These are phyloP conservation scores for Yponomeuta malinellus DNA, from an alignment of 2,888 invertebrate species.

Conservation along the genomic window DNA sequence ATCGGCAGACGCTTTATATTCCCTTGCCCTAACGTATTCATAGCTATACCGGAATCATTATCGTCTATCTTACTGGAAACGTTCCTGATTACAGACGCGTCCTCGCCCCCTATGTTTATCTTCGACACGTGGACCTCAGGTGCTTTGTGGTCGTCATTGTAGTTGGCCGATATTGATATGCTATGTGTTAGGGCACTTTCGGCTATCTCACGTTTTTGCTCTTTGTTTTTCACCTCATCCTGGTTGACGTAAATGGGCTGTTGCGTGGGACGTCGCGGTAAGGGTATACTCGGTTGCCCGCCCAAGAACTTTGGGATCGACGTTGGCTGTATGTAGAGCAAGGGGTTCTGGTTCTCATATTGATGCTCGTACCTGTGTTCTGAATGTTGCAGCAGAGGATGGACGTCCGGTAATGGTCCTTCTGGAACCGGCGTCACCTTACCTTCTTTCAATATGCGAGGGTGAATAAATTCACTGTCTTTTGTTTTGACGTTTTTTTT, in stretches of 20 bases:
- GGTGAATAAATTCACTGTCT: conserved; percentile 73
- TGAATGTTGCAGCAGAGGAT: conserved; percentile 85
- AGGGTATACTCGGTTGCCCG: conserved; percentile 66
- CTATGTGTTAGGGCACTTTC: conserved; percentile 65
- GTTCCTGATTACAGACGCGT: conserved; percentile 34
- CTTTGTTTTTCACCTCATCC: conserved; percentile 53
- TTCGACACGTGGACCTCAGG: conserved; percentile 77
- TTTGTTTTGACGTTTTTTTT: conserved; percentile 75
- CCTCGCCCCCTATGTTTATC: conserved; percentile 64
- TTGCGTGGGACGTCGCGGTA: conserved; percentile 49
- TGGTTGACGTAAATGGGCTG: conserved; percentile 71
- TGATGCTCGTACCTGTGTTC: conserved; percentile 84
- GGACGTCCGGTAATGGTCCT: conserved; percentile 67
- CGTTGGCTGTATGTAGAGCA: conserved; percentile 73
- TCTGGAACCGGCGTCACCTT: conserved; percentile 67
- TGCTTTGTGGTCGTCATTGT: conserved; percentile 49
- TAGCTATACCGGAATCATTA: conserved; percentile 87
- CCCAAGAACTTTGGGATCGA: conserved; percentile 79
- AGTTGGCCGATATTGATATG: conserved; percentile 64
- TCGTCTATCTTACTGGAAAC: conserved; percentile 73
- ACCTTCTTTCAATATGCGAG: conserved; percentile 64
- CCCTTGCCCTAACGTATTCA: conserved; percentile 76
- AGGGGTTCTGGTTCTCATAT: conserved; percentile 72
- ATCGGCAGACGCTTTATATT: conserved; percentile 80
- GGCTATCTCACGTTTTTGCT: conserved; percentile 45